Evolutionary conservation across 2,888 invertebrate species (phyloP).

Genomic region (Orthonychiurus folsomi): DNA sequence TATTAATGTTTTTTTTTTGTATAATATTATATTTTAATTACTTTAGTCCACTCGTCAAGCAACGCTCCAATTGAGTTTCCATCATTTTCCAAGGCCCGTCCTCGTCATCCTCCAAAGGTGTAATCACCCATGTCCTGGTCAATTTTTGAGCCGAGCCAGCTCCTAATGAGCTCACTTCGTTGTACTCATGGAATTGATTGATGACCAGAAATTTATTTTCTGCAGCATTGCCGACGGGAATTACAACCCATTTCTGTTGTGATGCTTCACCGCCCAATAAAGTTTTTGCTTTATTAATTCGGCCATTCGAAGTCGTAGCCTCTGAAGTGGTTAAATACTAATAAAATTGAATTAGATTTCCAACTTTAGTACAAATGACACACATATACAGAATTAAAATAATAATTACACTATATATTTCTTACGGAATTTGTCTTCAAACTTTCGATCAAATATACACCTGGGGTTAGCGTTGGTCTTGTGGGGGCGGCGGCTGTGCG

Average conservation of each 20-base stretch:
- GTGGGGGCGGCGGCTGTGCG: no score
- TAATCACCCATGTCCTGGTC: background rate
- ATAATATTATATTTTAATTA: background rate
- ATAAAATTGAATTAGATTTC: no score
- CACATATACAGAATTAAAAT: no score
- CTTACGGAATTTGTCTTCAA: background rate
- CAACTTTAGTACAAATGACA: no score
- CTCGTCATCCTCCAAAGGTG: background rate
- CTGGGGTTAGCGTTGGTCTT: background rate
- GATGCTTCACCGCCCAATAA: background rate
- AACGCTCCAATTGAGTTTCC: background rate
- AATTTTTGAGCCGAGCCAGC: background rate
- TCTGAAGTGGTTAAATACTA: background rate
- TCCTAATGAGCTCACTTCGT: background rate
- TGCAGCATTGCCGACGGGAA: background rate
- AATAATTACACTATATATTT: background rate
- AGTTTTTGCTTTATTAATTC: background rate
- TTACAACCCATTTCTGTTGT: background rate
- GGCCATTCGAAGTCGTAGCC: background rate
- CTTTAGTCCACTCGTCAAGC: background rate
- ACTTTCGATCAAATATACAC: background rate
- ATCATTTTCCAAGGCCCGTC: background rate
- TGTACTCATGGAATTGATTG: background rate
- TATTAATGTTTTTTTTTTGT: background rate
- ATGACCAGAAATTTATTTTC: background rate